These are phyloP conservation scores for Mamestra configurata DNA, from an alignment of 1,140 invertebrate species.

Conservation along the genomic window DNA sequence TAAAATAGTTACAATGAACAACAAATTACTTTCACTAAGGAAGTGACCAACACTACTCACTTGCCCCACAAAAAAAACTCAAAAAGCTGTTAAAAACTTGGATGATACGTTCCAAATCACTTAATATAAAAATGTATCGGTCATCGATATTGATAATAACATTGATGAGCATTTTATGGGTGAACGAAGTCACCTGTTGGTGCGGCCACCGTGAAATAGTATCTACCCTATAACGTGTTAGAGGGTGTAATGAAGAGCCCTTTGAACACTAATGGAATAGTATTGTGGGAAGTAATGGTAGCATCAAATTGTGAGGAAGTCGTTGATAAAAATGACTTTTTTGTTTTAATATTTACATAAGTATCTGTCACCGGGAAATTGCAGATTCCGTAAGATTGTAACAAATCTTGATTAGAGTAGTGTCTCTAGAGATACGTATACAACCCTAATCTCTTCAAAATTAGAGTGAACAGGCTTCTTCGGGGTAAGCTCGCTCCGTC, in stretches of 20 bases:
- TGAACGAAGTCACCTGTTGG: constrained; percentile 7
- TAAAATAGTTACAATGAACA: too few relatives aligned
- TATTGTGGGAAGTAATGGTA: not conserved
- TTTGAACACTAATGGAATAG: constrained; percentile 9
- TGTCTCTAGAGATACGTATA: too few relatives aligned
- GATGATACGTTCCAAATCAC: constrained; percentile 27
- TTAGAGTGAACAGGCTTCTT: too few relatives aligned
- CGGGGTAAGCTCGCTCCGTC: too few relatives aligned
- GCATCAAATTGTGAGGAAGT: not conserved
- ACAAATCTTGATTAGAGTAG: too few relatives aligned
- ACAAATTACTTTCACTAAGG: not conserved
- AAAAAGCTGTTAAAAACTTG: not conserved
- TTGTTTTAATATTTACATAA: too few relatives aligned
- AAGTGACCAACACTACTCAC: not conserved
- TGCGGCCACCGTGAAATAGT: constrained; percentile 30
- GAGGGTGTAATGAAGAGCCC: constrained; percentile 20
- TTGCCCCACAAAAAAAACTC: not conserved
- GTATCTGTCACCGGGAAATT: too few relatives aligned
- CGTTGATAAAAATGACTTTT: not conserved
- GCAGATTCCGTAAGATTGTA: too few relatives aligned
- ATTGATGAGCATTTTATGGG: constrained; percentile 29
- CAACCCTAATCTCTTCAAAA: too few relatives aligned
- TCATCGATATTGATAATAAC: not conserved
- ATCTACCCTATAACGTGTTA: not conserved
- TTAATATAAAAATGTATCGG: constrained; percentile 23